Conservation (phyloP, 2,797 vertebrate species). For the Sphenodon punctatus region DNA sequence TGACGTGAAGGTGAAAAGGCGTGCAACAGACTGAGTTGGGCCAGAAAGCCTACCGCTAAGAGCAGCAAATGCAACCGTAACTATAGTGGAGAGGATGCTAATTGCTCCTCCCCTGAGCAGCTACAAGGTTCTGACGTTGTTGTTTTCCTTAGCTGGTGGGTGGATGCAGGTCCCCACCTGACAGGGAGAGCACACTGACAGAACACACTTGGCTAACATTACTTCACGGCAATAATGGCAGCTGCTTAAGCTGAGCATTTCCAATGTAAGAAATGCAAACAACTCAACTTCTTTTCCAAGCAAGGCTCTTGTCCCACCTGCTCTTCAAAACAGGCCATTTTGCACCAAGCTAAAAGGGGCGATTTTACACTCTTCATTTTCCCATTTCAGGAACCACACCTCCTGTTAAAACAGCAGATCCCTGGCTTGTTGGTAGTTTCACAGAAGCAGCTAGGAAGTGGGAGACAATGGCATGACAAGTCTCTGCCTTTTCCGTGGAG, state of each 20-base stretch:
- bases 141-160: neutral
- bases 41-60: neutral
- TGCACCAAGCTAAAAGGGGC: neutral
- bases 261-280: too few species aligned
- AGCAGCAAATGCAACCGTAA: neutral
- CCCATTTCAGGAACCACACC: neutral
- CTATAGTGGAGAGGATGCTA: neutral
- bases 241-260: too few species aligned
- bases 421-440: neutral
- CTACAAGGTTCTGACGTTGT: neutral
- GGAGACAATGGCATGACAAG: too few species aligned
- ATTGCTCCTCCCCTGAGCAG: neutral
- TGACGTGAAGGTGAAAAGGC: neutral
- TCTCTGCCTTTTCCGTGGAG: too few species aligned
- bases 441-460: neutral
- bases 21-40: neutral
- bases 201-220: too few species aligned
- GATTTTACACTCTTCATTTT: neutral
- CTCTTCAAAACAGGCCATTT: neutral
- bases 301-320: neutral
- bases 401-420: neutral
- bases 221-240: too few species aligned
- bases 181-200: too few species aligned
- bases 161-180: too few species aligned
- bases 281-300: too few species aligned